Conservation (phyloP, 2,113 vertebrate species). For the Dipodomys merriami region DNA sequence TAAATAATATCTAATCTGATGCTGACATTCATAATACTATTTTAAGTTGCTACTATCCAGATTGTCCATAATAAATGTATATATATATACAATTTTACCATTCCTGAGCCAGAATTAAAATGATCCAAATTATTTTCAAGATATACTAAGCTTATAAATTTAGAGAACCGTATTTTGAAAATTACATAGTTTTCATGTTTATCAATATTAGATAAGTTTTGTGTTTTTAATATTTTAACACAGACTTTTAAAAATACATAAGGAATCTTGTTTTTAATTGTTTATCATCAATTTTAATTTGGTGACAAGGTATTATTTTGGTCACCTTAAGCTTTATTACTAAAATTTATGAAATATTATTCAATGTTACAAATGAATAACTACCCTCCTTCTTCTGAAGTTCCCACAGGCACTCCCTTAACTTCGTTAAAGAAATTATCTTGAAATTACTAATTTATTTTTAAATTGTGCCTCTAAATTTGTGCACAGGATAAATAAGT, state of each 20-base stretch:
- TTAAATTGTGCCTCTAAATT: neutral
- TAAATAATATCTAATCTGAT: neutral
- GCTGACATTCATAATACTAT: neutral
- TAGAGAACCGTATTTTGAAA: neutral
- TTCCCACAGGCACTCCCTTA: neutral
- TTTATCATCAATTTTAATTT: slow-evolving; percentile 35
- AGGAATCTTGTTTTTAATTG: slow-evolving; percentile 25
- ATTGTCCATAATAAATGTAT: neutral
- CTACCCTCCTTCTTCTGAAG: neutral
- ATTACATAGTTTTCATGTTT: neutral
- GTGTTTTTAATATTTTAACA: slow-evolving; percentile 46
- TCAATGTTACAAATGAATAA: slow-evolving; percentile 40
- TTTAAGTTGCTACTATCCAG: neutral
- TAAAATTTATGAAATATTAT: slow-evolving; percentile 52
- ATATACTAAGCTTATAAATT: neutral
- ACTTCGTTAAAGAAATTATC: slow-evolving; percentile 41
- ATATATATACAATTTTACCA: neutral
- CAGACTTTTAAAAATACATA: slow-evolving; percentile 36
- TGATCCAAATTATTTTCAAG: neutral
- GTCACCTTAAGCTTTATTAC: neutral
- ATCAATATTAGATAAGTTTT: neutral
- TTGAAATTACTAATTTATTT: slow-evolving; percentile 36
- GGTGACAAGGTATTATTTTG: slow-evolving; percentile 31
- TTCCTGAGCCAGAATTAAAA: slow-evolving; percentile 4
- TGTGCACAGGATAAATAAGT: neutral